These are phyloP conservation scores for Paratrypauchen microcephalus DNA, from an alignment of 2,797 vertebrate genomes.

Conservation along the genomic window DNA sequence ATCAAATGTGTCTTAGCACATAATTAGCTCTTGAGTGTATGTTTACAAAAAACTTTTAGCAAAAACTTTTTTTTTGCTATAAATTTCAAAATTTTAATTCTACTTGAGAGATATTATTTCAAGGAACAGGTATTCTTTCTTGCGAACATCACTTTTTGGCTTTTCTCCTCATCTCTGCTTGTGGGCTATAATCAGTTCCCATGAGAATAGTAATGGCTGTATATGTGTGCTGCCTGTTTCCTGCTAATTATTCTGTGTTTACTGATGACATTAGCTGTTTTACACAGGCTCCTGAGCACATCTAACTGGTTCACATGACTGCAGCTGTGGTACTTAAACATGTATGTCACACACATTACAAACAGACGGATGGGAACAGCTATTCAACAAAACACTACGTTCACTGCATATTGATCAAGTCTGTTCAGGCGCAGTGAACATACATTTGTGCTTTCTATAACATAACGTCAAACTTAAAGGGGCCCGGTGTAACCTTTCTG, in stretches of 20 bases:
- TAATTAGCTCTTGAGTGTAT: no score
- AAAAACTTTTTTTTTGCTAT: not conserved
- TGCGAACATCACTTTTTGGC: not conserved
- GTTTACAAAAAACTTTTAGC: no score
- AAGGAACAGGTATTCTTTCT: not conserved
- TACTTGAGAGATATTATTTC: not conserved
- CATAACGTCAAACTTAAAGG: no score
- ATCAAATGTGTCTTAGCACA: no score
- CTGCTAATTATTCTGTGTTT: slow-evolving; percentile 59
- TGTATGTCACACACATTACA: not conserved
- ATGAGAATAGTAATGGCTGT: not conserved
- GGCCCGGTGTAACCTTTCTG: no score
- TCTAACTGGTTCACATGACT: slow-evolving; percentile 20
- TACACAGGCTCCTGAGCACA: slow-evolving; percentile 21
- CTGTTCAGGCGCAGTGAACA: not conserved
- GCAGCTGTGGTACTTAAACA: slow-evolving; percentile 16
- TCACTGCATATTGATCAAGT: not conserved
- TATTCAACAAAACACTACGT: not conserved
- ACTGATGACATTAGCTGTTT: slow-evolving; percentile 47
- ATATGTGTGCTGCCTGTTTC: slow-evolving; percentile 24
- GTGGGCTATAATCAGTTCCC: slow-evolving; percentile 3
- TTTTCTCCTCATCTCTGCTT: not conserved
- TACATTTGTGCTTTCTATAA: no score
- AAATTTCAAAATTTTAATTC: not conserved
- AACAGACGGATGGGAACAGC: not conserved